These are phyloP conservation scores for Scrobipalpa costella DNA, from an alignment of 2,888 invertebrate genomes.

Conservation along the genomic window DNA sequence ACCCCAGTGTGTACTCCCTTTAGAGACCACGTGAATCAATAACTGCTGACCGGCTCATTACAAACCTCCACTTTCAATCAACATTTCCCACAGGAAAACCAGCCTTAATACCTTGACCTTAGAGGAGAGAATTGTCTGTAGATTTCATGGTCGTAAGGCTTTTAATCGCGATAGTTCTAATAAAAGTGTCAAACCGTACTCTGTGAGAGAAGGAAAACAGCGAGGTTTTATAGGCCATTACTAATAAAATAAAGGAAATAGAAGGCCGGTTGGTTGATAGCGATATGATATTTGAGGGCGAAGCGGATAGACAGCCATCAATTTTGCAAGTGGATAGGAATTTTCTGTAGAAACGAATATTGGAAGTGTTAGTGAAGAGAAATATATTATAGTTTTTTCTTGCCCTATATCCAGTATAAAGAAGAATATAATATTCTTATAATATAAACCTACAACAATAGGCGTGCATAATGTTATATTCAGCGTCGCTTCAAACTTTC, in stretches of 20 bases:
- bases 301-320: slow-evolving; percentile 6
- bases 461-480: no score
- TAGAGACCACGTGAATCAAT: slow-evolving; percentile 75
- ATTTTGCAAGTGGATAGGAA: not conserved
- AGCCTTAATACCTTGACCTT: slow-evolving; percentile 36
- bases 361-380: not conserved
- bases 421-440: no score
- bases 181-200: slow-evolving; percentile 67
- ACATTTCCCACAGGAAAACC: slow-evolving; percentile 40
- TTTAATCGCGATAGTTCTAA: slow-evolving; percentile 58
- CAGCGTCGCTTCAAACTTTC: no score
- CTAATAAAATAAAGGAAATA: slow-evolving; percentile 60
- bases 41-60: slow-evolving; percentile 78
- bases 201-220: slow-evolving; percentile 57
- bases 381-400: no score
- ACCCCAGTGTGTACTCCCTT: slow-evolving; percentile 43
- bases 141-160: slow-evolving; percentile 41
- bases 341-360: not conserved
- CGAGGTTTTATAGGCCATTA: slow-evolving; percentile 64
- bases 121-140: slow-evolving; percentile 38
- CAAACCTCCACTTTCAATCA: slow-evolving; percentile 68
- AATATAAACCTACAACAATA: no score
- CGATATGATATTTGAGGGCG: slow-evolving; percentile 27
- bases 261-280: slow-evolving; percentile 36
- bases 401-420: no score